Percentiles rank a stretch among this genome's conserved stretches.
phyloP scores from a whole-genome alignment of 2,888 invertebrate species.

The Periphyllus acericola region DNA sequence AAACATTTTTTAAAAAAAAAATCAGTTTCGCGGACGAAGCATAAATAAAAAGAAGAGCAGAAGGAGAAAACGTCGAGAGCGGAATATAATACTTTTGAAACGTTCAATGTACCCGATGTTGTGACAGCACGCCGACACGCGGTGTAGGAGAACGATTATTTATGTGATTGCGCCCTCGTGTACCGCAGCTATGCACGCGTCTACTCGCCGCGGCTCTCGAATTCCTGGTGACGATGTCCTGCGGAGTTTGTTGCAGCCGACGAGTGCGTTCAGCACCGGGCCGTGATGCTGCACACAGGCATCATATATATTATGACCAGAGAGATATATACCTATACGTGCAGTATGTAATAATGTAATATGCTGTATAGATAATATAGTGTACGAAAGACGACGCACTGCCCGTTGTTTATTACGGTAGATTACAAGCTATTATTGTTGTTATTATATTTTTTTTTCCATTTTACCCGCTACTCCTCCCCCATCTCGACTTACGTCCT shows the following conservation, averaged over 20 bases:
- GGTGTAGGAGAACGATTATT: no score
- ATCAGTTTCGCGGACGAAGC: no score
- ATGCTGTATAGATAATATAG: no score
- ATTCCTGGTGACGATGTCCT: neutral
- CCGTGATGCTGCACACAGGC: neutral
- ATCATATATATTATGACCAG: no score
- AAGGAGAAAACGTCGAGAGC: no score
- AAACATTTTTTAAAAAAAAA: no score
- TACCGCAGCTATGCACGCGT: neutral
- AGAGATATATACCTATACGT: no score
- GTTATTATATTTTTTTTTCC: neutral
- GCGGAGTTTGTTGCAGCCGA: neutral
- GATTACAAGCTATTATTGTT: slow-evolving; percentile 4
- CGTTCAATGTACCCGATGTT: neutral
- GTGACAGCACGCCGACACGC: neutral
- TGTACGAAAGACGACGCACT: neutral
- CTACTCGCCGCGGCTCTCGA: neutral
- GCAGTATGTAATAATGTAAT: no score
- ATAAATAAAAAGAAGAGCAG: no score
- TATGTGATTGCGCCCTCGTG: neutral
- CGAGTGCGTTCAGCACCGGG: slow-evolving; percentile 1
- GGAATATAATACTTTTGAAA: no score
- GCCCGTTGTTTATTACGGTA: slow-evolving; percentile 8
- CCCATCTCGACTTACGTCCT: neutral
- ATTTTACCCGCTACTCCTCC: neutral